These are phyloP conservation scores for Pheosia gnoma DNA, from an alignment of 2,888 invertebrate genomes.

Conservation along the genomic window DNA sequence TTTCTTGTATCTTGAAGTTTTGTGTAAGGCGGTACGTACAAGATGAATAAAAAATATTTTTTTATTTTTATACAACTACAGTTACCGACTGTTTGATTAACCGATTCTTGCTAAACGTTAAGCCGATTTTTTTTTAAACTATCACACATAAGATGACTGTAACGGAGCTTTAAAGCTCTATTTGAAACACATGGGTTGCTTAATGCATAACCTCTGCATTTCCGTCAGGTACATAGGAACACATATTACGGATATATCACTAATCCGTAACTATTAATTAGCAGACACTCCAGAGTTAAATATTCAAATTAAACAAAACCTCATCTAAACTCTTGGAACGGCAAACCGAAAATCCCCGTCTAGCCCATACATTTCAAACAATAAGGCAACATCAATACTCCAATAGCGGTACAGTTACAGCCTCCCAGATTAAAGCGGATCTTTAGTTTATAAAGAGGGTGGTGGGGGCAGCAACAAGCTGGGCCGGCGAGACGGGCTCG, in stretches of 20 bases:
- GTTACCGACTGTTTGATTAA: too few species aligned
- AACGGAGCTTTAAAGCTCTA: too few species aligned
- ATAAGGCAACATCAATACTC: constrained; percentile 16
- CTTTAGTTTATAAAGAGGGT: constrained; percentile 37
- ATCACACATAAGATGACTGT: too few species aligned
- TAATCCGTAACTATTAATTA: not conserved
- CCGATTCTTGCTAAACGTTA: too few species aligned
- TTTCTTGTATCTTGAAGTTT: too few species aligned
- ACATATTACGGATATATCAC: too few species aligned
- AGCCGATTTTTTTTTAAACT: too few species aligned
- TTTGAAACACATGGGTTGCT: too few species aligned
- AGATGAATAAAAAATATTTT: too few species aligned
- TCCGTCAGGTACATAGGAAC: too few species aligned
- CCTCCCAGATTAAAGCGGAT: constrained; percentile 46
- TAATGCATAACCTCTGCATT: too few species aligned
- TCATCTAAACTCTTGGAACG: not conserved
- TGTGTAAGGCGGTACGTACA: too few species aligned
- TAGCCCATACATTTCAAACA: constrained; percentile 4
- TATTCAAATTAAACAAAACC: not conserved
- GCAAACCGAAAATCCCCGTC: not conserved
- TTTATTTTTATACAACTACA: constrained; percentile 11
- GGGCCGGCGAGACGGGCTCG: constrained; percentile 60
- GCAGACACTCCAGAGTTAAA: not conserved
- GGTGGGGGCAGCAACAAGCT: constrained; percentile 59
- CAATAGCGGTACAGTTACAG: constrained; percentile 24